Base-by-base conservation (phyloP, 2,797 vertebrate genomes). In the Myripristis murdjan region DNA sequence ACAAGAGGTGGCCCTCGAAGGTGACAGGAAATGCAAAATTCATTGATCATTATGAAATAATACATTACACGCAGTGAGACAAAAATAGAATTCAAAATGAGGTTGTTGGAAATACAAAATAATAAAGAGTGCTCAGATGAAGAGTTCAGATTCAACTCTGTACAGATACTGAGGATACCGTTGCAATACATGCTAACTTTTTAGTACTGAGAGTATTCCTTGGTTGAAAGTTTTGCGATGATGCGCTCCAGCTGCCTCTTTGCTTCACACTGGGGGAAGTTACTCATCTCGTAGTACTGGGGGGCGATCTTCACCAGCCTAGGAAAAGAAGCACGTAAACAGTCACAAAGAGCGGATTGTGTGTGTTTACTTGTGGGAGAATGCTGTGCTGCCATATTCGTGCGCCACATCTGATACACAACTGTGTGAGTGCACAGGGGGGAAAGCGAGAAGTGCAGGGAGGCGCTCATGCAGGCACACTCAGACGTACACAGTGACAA, bases 261-360 rank as follows among this genome's bases (percentile, higher is more conserved):
- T 79, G 97, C 97, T 95, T 98, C 97, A 64, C 97, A 99, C 94
- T 98, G 97, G 78, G 97, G 97, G 92, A 98, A 99, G 96, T 99
- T 99, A 90, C 96, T 90, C 97, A 99, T 96, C 93, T 98, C 96
- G 64, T 99, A 99, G 95, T 99, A 98, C 89, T 98, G 97, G 81
- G 97, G 96, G 90, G 97, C 95, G 82, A 98, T 96, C 95, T 98
- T 98, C 93, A 98, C 95, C 95, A 99, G 93, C 97, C 97, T 99
- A 92, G 82, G 88, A 91, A 91, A 85, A 83, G 90, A 79, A 73
- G 68, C 28, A 8, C 72, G 73, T 52, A 75, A 89, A 83, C 47
- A 87, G 83, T 85, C 78, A 83, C 67, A 75, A 63, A 78, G 81
- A 75, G 41, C 46, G n/a, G 1, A 77, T 81, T 75, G 70, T 56